Evolutionary conservation across 2,797 vertebrate genomes (phyloP).

Genomic region (Fistularia commersonii): DNA sequence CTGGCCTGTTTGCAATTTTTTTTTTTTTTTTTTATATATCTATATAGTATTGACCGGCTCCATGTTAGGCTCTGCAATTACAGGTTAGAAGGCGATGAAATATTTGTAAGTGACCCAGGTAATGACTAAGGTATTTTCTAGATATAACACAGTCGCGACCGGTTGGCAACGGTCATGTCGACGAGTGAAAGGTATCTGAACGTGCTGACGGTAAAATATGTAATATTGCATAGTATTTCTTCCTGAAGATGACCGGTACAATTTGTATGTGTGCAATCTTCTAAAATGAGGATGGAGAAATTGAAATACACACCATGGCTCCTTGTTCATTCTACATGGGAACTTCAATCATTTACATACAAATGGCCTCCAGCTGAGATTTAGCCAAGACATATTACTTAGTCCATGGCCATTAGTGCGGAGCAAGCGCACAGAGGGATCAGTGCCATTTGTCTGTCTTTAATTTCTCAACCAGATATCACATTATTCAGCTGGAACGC

Average conservation of each 20-base stretch:
- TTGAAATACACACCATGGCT: no score
- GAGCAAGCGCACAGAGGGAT: constrained; percentile 41
- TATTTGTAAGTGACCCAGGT: constrained; percentile 37
- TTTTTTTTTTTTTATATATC: no score
- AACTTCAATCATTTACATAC: constrained; percentile 31
- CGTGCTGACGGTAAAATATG: constrained; percentile 24
- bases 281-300: no score
- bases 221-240: constrained; percentile 16
- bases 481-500: constrained; percentile 30
- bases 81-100: constrained; percentile 43
- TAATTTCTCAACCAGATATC: constrained; percentile 45
- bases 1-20: constrained; percentile 14
- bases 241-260: constrained; percentile 39
- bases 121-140: constrained; percentile 19
- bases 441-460: constrained; percentile 52
- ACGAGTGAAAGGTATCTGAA: constrained; percentile 22
- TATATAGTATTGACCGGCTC: constrained; percentile 12
- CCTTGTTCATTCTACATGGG: constrained; percentile 1
- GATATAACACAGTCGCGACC: constrained; percentile 28
- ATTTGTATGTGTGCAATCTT: constrained; percentile 53
- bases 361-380: constrained; percentile 35
- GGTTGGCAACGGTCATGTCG: constrained; percentile 8
- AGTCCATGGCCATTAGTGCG: constrained; percentile 40
- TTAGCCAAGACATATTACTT: constrained; percentile 41
- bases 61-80: constrained; percentile 20